Evolutionary conservation across 2,797 vertebrate species (phyloP).

Genomic region (Halcyon chelicuti): DNA sequence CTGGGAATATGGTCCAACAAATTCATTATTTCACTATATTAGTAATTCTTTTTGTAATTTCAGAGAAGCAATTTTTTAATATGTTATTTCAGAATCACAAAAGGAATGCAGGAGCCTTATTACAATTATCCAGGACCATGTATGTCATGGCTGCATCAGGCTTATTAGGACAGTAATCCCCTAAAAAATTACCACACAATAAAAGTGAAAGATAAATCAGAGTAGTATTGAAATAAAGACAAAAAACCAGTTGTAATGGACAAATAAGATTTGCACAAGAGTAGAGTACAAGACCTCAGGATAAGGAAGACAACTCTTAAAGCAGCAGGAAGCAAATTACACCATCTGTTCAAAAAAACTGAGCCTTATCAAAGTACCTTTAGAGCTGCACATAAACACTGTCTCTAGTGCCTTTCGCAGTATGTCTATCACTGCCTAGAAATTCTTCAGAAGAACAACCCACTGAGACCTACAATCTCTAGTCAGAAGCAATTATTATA

Average conservation of each 20-base stretch:
- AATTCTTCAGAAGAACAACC: conserved; percentile 1
- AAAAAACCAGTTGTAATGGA: background rate
- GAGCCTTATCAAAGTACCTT: background rate
- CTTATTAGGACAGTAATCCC: conserved; percentile 4
- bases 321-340: background rate
- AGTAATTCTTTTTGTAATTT: background rate
- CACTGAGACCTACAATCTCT: background rate
- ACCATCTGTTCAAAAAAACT: conserved; percentile 3
- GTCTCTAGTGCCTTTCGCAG: conserved; percentile 1
- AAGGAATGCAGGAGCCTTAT: background rate
- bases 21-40: background rate
- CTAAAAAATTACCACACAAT: background rate
- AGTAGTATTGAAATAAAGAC: background rate
- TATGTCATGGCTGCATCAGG: background rate
- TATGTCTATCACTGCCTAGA: background rate
- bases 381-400: background rate
- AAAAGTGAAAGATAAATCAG: background rate
- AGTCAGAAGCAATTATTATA: conserved; percentile 27
- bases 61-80: background rate
- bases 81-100: background rate
- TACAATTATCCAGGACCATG: background rate
- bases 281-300: background rate
- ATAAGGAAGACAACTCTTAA: background rate
- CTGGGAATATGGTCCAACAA: background rate
- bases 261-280: background rate